Evolutionary conservation across 2,797 vertebrate genomes (phyloP), one percentile per base, ranked within the genome.

Genomic region (Pipistrellus pipistrellus): DNA sequence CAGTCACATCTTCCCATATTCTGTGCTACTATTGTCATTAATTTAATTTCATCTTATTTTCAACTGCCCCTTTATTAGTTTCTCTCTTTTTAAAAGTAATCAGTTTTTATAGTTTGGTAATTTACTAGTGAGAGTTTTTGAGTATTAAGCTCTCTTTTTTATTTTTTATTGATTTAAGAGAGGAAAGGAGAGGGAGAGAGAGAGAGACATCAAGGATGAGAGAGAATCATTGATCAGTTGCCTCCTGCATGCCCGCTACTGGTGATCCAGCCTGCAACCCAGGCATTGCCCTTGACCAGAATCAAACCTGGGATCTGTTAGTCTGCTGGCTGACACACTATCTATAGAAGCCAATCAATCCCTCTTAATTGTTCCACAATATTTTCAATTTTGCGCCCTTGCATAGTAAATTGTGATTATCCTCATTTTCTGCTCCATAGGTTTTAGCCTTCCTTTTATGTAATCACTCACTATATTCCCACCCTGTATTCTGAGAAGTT

Each of bases 21-120:
- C 41, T n/a, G 35, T 53, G 3, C 32, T 46, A 91, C 59, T 66
- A 4, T 10, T 30, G 9, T 85, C 18, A 48, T 53, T 6, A 62
- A n/a, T 66, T 68, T 51, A 51, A 35, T 51, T 85, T 25, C 17
- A 80, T 68, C 23, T 93, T 85, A 73, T 77, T 93, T 77, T 73
- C 62, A 48, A 6, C 6, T 72, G 41, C 3, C 7, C 48, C 25
- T 91, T 11, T 38, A 66, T 38, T 85, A 32, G 21, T 46, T 41
- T 51, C 14, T 64, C 27, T 90, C 30, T 25, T n/a, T 51, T 72
- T 68, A 85, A 57, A 38, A 95, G 66, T 6, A 91, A 82, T 71
- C 30, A 72, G 51, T 53, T 88, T 88, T 90, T 86, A 71, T 17
- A 23, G 41, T 73, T 85, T 64, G 51, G 13, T 66, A 66, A 32